phyloP scores from a whole-genome alignment of 1,140 invertebrate genomes.

The roundworm (Caenorhabditis elegans) region WBcel235 BX284603.4:6792501-6793000 shows the following conservation, averaged over 20 bases:
- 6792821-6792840: conserved; percentile 55
- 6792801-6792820: conserved; percentile 54
- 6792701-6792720: conserved; percentile 46
- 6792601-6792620: conserved; percentile 52
- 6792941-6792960: neutral
- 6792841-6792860: neutral
- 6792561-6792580: conserved; percentile 20
- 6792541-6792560: conserved; percentile 37
- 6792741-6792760: conserved; percentile 23
- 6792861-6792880: neutral
- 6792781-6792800: neutral
- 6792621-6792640: conserved; percentile 58
- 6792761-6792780: neutral
- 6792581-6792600: conserved; percentile 48
- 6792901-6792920: conserved; percentile 39
- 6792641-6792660: conserved; percentile 56
- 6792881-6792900: conserved; percentile 41
- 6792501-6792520: conserved; percentile 20
- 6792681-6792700: conserved; percentile 50
- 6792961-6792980: conserved; percentile 46
- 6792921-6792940: neutral
- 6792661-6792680: conserved; percentile 55
- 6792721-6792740: conserved; percentile 52
- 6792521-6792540: conserved; percentile 39
- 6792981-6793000: conserved; percentile 54